phyloP scores from a whole-genome alignment of 2,797 vertebrate genomes.

The Sandelia bainsii region DNA sequence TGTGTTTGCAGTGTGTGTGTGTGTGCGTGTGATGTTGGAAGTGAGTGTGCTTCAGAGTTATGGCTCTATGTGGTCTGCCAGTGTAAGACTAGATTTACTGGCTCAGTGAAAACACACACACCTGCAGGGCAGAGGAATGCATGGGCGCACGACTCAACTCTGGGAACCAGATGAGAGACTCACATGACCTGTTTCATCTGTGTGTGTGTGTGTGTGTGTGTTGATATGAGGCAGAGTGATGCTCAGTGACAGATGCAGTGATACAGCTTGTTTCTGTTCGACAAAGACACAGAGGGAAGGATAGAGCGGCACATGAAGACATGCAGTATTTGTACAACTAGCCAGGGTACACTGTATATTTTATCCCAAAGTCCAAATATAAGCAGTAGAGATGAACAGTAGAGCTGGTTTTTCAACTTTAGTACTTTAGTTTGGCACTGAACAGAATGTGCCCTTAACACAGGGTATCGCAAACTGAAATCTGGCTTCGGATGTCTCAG shows the following conservation, averaged over 20 bases:
- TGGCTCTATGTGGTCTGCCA: slow-evolving; percentile 44
- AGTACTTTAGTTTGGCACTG: not conserved
- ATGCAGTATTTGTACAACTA: not conserved
- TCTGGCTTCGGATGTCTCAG: too few species aligned
- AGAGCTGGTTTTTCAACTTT: too few species aligned
- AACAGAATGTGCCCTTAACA: not conserved
- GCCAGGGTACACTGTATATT: not conserved
- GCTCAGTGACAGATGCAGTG: slow-evolving; percentile 47
- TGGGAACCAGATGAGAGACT: slow-evolving; percentile 68
- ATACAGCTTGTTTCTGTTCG: slow-evolving; percentile 42
- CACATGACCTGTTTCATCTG: slow-evolving; percentile 67
- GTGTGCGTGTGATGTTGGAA: slow-evolving; percentile 24
- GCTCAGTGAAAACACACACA: slow-evolving; percentile 43
- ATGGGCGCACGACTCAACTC: slow-evolving; percentile 51
- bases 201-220: slow-evolving; percentile 7
- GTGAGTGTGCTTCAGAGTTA: slow-evolving; percentile 47
- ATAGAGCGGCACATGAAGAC: not conserved
- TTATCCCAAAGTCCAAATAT: too few species aligned
- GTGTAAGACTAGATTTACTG: slow-evolving; percentile 59
- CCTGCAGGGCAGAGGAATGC: slow-evolving; percentile 65
- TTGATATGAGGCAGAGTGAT: slow-evolving; percentile 30
- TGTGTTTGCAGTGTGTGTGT: slow-evolving; percentile 2
- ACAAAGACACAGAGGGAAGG: slow-evolving; percentile 24
- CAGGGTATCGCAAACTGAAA: too few species aligned
- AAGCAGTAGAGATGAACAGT: too few species aligned